Evolutionary conservation across 2,113 vertebrate genomes (phyloP), one percentile per base, ranked within the genome.

Genomic region (Oryzias javanicus): DNA sequence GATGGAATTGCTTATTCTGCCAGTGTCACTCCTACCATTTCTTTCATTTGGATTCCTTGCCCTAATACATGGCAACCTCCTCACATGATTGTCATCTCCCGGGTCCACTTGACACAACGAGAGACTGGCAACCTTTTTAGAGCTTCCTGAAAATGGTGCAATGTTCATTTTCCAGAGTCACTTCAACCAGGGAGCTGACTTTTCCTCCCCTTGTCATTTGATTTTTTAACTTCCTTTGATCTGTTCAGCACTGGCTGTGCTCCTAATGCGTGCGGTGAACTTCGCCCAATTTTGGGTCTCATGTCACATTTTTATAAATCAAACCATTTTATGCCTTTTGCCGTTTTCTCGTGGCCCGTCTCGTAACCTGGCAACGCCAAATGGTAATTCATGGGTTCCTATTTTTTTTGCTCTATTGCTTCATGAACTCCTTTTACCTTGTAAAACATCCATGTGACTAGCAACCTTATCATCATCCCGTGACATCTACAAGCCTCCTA

Each of bases 31-130:
- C 64, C 51, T 24, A 51, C 24, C 15, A 27, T 52, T 68, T 52
- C 29, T 76, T 70, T 72, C 42, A 63, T 76, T 71, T 52, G 47
- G 55, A 68, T 71, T 59, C 56, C 53, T 48, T 61, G 14, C 55
- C 27, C 73, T 40, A n/a, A 47, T 44, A 50, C 60, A 62, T 18
- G 51, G 40, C 51, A 66, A 71, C 49, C 70, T 64, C 78, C 77
- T 72, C 63, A 64, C 44, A 49, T 67, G 53, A 79, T 75, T 74
- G 68, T 68, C 49, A 60, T 62, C 53, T 52, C 29, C n/a, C 41
- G 16, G 64, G 42, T 74, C 29, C 55, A 60, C 65, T 77, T 69
- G 54, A 56, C 70, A 63, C 17, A 42, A 61, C 22, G 29, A 24
- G 25, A 42, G 56, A 61, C 62, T 29, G 49, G 48, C n/a, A 59